phyloP scores from a whole-genome alignment of 2,888 invertebrate genomes.

The Aleiodes leptofemur region DNA sequence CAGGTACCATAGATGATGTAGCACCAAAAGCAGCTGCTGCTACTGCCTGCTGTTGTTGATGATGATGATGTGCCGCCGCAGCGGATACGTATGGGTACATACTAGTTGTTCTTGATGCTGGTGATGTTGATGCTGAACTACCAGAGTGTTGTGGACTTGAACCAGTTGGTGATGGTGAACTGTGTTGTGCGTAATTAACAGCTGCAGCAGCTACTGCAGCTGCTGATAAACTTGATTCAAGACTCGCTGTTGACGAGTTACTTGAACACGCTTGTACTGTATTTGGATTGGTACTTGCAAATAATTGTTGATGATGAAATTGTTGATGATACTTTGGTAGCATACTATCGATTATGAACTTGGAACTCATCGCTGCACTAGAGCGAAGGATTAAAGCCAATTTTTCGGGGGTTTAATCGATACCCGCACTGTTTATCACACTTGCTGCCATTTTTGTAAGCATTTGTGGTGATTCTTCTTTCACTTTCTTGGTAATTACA shows the following conservation, averaged over 20 bases:
- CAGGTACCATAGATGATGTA: slow-evolving; percentile 81
- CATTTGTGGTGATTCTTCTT: too few relatives aligned
- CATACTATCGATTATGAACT: slow-evolving; percentile 98
- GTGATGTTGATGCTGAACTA: slow-evolving; percentile 81
- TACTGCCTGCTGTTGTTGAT: slow-evolving; percentile 83
- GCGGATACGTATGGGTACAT: slow-evolving; percentile 95
- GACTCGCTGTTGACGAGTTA: slow-evolving; percentile 82
- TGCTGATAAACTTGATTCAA: slow-evolving; percentile 81
- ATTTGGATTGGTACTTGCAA: slow-evolving; percentile 84
- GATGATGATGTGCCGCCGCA: slow-evolving; percentile 81
- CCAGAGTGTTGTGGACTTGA: slow-evolving; percentile 84
- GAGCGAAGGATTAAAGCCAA: slow-evolving; percentile 18
- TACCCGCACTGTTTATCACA: slow-evolving; percentile 60
- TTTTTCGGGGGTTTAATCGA: slow-evolving; percentile 57
- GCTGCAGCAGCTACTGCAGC: slow-evolving; percentile 81
- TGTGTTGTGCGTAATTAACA: slow-evolving; percentile 85
- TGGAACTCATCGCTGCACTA: slow-evolving; percentile 86
- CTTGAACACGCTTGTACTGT: slow-evolving; percentile 81
- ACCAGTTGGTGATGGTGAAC: slow-evolving; percentile 80
- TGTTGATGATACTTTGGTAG: slow-evolving; percentile 94
- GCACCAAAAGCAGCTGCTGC: slow-evolving; percentile 82
- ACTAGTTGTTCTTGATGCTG: slow-evolving; percentile 80
- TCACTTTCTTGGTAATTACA: too few relatives aligned
- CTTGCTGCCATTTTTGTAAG: slow-evolving; percentile 60
- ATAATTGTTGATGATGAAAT: slow-evolving; percentile 84